These are phyloP conservation scores for Cygnus atratus DNA, from an alignment of 2,113 vertebrate genomes.

Conservation along the genomic window DNA sequence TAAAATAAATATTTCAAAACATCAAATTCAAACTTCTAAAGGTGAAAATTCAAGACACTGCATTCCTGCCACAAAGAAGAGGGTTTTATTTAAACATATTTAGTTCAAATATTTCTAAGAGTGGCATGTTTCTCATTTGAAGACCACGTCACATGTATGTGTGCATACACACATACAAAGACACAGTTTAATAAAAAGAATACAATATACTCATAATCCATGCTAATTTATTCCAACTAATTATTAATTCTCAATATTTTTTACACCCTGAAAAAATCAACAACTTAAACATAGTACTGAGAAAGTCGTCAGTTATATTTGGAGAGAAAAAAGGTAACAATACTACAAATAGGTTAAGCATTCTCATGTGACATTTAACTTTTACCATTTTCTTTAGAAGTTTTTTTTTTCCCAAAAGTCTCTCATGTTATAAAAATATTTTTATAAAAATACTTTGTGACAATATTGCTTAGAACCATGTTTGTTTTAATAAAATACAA, in stretches of 20 bases:
- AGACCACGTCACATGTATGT: not conserved
- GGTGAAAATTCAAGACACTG: not conserved
- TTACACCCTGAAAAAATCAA: not conserved
- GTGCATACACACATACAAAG: not conserved
- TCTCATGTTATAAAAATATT: not conserved
- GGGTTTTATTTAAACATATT: not conserved
- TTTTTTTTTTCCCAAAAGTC: not conserved
- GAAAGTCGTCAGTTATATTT: not conserved
- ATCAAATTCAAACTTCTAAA: not conserved
- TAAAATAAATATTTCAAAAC: constrained; percentile 34
- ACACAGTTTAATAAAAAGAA: not conserved
- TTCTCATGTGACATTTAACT: not conserved
- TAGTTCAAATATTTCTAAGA: not conserved
- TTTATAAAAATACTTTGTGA: not conserved
- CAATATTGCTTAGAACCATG: not conserved
- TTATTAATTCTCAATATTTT: not conserved
- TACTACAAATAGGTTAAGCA: not conserved
- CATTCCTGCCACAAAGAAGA: not conserved
- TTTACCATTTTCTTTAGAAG: not conserved
- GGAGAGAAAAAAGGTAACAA: not conserved
- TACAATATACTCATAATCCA: not conserved
- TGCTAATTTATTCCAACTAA: not conserved
- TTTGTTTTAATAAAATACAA: not conserved
- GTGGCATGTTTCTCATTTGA: not conserved
- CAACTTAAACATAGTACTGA: not conserved